These are phyloP conservation scores for Zeugodacus cucurbitae DNA, from an alignment of 1,140 invertebrate genomes.

Conservation along the genomic window DNA sequence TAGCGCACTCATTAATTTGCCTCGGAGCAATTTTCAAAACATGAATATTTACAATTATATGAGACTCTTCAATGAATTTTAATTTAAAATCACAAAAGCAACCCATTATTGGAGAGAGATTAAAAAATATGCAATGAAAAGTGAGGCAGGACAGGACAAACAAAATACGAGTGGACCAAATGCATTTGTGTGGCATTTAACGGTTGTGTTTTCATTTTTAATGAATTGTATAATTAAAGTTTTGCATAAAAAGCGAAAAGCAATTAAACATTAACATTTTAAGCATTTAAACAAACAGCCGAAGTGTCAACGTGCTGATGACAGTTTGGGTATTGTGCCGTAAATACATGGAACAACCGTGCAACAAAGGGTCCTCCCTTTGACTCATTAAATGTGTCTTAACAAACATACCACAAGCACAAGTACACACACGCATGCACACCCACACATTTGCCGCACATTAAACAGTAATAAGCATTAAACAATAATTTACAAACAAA, in stretches of 20 bases:
- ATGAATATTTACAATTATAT: not conserved
- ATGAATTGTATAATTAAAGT: not conserved
- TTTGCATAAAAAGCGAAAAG: not conserved
- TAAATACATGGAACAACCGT: not conserved
- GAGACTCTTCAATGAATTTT: not conserved
- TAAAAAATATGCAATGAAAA: not conserved
- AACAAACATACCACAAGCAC: not conserved
- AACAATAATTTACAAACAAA: not conserved
- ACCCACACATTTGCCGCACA: not conserved
- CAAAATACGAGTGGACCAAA: not conserved
- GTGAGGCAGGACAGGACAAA: not conserved
- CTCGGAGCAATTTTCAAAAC: not conserved
- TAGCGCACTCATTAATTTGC: too few relatives aligned
- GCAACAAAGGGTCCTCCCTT: not conserved
- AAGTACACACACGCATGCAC: not conserved
- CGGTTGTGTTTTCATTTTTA: not conserved
- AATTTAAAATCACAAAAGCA: conserved; percentile 1
- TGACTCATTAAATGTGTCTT: conserved; percentile 16
- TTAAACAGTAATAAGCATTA: conserved; percentile 24
- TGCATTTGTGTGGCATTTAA: not conserved
- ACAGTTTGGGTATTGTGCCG: not conserved
- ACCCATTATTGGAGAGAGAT: not conserved
- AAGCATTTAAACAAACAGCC: conserved; percentile 24
- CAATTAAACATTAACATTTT: conserved; percentile 33
- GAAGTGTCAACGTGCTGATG: not conserved